Evolutionary conservation across 2,113 vertebrate genomes (phyloP).

Genomic region (Gorilla gorilla): DNA sequence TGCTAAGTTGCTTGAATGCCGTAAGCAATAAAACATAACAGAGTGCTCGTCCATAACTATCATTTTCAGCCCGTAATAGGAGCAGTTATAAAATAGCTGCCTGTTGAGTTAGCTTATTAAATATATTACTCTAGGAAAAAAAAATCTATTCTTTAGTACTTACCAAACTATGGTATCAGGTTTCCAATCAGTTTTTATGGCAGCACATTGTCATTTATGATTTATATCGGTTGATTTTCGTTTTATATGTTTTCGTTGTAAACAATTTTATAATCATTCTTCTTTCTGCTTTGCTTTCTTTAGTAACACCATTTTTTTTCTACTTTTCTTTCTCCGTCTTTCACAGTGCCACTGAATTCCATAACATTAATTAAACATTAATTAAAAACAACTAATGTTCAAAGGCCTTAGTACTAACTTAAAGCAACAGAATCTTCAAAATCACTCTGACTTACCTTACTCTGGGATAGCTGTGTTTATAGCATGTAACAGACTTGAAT

Average conservation of each 20-base stretch:
- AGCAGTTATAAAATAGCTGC: slow-evolving; percentile 72
- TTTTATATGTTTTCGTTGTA: slow-evolving; percentile 75
- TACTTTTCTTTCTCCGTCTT: slow-evolving; percentile 73
- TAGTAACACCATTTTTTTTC: slow-evolving; percentile 71
- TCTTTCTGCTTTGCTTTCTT: slow-evolving; percentile 75
- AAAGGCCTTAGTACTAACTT: slow-evolving; percentile 88
- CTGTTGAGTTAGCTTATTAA: slow-evolving; percentile 75
- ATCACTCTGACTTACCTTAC: slow-evolving; percentile 71
- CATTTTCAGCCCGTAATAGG: neutral
- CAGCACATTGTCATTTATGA: slow-evolving; percentile 85
- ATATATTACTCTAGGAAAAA: slow-evolving; percentile 51
- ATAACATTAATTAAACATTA: slow-evolving; percentile 84
- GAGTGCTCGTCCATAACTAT: neutral
- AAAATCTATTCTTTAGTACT: slow-evolving; percentile 69
- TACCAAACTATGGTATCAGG: slow-evolving; percentile 80
- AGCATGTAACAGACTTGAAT: slow-evolving; percentile 79
- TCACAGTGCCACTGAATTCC: slow-evolving; percentile 82
- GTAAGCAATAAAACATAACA: neutral
- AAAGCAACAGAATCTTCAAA: slow-evolving; percentile 61
- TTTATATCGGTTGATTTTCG: slow-evolving; percentile 84
- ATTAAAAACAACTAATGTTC: slow-evolving; percentile 73
- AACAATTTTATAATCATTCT: slow-evolving; percentile 57
- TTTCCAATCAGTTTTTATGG: slow-evolving; percentile 87
- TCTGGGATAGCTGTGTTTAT: slow-evolving; percentile 67
- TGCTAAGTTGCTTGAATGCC: neutral